Base-by-base conservation (phyloP, 1,140 invertebrate species). In the Amphibalanus amphitrite region DNA sequence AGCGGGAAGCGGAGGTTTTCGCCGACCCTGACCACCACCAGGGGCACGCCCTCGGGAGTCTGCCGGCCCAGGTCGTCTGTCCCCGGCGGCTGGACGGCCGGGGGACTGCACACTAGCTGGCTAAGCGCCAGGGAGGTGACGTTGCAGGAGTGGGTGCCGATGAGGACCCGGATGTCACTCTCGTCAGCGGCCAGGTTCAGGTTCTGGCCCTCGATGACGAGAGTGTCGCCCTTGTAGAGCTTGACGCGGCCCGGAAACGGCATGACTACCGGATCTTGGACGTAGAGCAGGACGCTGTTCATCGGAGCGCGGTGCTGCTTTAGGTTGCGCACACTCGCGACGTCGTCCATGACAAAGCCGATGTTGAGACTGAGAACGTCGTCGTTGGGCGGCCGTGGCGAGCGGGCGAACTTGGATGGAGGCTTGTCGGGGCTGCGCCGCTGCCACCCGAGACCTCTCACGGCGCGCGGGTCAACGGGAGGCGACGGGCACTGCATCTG, bases 401-500 rank as follows among this genome's bases (percentile, higher is more conserved):
- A 69, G 25, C 72, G 70, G 38, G 64, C 70, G 28, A 15, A 67
- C 26, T 28, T 67, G 28, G 26, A 28, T 10, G 28, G 64, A 6
- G 64, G 65, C 65, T 26, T 67, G 26, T 10, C 65, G 65, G 23
- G 28, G 65, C 20, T 67, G 23, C n/a, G 23, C 23, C 65, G 30
- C 38, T 69, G 71, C 69, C 69, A 38, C 59, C 70, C 28, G 69
- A 28, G 13, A 20, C 47, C 47, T 20, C 47, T 8, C 47, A 59
- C 47, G 47, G 47, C 47, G 47, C 47, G 47, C 47, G 80, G 76
- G 78, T 88, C 87, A 8, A 93, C 86, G 3, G 90, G 86, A 28
- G 95, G 95, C 75, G 93, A 93, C 0, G 92, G 92, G 79, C 95
- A 98, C 79, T 93, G 90, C 92, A 98, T 97, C 81, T 91, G 89